Percentiles rank a stretch among this genome's conserved stretches.
phyloP scores from a whole-genome alignment of 2,888 invertebrate species.

The Philhelius pedissequus region DNA sequence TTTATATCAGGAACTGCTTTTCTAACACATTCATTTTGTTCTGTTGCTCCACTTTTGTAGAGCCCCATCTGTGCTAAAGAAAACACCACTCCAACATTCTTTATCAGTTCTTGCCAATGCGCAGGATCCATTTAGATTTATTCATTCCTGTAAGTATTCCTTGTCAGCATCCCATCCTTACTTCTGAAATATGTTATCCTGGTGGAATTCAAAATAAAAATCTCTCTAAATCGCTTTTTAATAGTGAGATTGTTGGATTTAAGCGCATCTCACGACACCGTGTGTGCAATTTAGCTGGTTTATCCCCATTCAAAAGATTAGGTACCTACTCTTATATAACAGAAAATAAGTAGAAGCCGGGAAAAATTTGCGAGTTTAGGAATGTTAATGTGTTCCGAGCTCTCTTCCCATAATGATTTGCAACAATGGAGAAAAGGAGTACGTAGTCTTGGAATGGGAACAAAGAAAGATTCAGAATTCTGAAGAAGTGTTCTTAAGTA shows the following conservation, averaged over 20 bases:
- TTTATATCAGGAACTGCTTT: background rate
- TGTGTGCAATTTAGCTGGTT: conserved; percentile 35
- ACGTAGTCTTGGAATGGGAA: no score
- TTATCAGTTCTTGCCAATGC: conserved; percentile 15
- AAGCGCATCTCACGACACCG: conserved; percentile 5
- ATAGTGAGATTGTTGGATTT: conserved; percentile 41
- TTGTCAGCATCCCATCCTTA: conserved; percentile 34
- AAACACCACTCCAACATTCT: background rate
- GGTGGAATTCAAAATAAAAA: conserved; percentile 66
- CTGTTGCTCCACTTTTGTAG: background rate
- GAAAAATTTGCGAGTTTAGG: no score
- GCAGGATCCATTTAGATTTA: conserved; percentile 41
- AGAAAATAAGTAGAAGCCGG: no score
- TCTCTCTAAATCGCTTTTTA: conserved; percentile 67
- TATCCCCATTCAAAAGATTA: conserved; percentile 50
- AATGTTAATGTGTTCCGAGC: no score
- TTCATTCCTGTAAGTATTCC: background rate
- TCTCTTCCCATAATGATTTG: no score
- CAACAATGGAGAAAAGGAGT: no score
- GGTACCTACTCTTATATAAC: no score
- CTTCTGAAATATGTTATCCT: conserved; percentile 28
- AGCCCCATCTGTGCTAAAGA: background rate
- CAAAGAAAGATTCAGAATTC: no score
- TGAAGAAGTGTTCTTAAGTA: no score
- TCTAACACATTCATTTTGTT: background rate